Conservation (phyloP, 1,140 invertebrate species). For the Idris sp. region DNA sequence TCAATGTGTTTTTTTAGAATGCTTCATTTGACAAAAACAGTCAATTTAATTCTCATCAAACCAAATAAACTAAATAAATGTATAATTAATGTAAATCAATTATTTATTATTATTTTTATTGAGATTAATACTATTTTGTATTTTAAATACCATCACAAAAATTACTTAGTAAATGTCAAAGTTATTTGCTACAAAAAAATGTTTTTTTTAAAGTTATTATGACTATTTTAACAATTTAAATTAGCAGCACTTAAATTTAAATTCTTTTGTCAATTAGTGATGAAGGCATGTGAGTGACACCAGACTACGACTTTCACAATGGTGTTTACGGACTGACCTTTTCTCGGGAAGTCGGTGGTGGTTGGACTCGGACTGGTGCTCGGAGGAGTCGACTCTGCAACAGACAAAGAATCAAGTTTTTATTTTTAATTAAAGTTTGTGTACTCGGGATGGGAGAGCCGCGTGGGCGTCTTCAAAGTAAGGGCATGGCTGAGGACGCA, state of each 20-base stretch:
- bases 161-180: too few relatives aligned
- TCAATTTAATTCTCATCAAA: too few relatives aligned
- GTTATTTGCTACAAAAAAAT: too few relatives aligned
- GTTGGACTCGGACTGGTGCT: conserved; percentile 80
- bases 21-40: too few relatives aligned
- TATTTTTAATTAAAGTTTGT: conserved; percentile 72
- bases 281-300: background rate
- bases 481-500: conserved; percentile 28
- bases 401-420: conserved; percentile 70
- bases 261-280: conserved; percentile 17
- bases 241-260: background rate
- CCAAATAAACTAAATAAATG: too few relatives aligned
- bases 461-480: conserved; percentile 35
- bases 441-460: conserved; percentile 4
- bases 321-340: conserved; percentile 72
- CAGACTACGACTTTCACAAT: conserved; percentile 36
- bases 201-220: too few relatives aligned
- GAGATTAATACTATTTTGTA: too few relatives aligned
- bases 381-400: conserved; percentile 80
- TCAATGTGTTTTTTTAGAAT: too few relatives aligned
- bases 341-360: conserved; percentile 78
- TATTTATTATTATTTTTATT: too few relatives aligned
- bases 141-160: too few relatives aligned
- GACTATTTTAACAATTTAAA: too few relatives aligned
- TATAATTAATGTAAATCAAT: too few relatives aligned